Conservation (phyloP, 2,888 invertebrate species). For the Seira musarum region DNA sequence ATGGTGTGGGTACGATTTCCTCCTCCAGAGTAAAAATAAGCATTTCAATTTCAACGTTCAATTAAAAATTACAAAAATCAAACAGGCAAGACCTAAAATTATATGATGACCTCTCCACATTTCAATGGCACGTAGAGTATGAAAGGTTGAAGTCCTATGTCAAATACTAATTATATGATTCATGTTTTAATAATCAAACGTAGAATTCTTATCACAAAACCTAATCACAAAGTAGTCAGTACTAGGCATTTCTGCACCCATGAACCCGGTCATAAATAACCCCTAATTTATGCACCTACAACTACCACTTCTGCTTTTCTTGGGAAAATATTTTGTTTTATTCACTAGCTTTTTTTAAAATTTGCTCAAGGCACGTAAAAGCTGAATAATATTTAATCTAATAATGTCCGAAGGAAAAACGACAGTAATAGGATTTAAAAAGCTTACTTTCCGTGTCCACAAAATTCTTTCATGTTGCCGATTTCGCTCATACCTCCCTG, state of each 20-base stretch:
- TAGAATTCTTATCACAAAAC: too few relatives aligned
- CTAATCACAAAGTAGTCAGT: too few relatives aligned
- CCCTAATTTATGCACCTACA: neutral
- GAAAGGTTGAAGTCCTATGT: too few relatives aligned
- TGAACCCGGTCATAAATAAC: neutral
- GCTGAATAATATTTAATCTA: neutral
- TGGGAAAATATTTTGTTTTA: neutral
- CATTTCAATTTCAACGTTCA: neutral
- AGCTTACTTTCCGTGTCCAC: neutral
- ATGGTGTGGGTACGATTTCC: too few relatives aligned
- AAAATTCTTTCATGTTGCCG: constrained; percentile 1
- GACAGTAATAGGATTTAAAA: neutral
- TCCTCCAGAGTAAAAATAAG: too few relatives aligned
- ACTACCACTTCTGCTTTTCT: constrained; percentile 1
- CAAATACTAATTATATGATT: neutral
- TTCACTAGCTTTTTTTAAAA: neutral
- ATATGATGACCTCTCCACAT: too few relatives aligned
- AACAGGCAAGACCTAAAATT: too few relatives aligned
- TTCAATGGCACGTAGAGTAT: too few relatives aligned
- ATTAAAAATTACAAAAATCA: neutral
- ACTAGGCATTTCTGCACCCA: neutral
- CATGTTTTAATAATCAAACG: neutral
- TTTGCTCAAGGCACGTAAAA: neutral
- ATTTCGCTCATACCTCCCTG: neutral
- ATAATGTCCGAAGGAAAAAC: neutral